phyloP scores from a whole-genome alignment of 1,140 invertebrate genomes.

The Littorina saxatilis region DNA sequence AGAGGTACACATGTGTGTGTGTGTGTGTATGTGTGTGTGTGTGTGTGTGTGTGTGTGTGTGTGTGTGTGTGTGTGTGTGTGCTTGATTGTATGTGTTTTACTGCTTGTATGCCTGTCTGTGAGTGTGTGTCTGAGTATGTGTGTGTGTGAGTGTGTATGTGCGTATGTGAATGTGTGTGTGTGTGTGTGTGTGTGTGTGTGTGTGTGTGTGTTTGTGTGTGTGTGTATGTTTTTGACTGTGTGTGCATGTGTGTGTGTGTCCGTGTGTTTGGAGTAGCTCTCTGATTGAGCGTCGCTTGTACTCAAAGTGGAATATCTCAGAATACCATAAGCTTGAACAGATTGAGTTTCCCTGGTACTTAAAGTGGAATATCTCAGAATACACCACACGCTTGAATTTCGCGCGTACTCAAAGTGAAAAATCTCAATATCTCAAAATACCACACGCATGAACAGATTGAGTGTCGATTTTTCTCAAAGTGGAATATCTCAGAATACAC shows the following conservation, averaged over 20 bases:
- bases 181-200: constrained; percentile 19
- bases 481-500: too few species aligned
- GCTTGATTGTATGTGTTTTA: background rate
- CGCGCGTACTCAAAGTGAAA: too few species aligned
- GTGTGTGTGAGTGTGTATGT: background rate
- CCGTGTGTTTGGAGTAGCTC: background rate
- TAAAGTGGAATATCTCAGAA: too few species aligned
- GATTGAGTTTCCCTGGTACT: too few species aligned
- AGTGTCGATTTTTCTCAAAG: too few species aligned
- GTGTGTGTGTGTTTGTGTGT: constrained; percentile 2
- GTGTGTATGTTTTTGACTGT: background rate
- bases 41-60: background rate
- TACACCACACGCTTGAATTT: too few species aligned
- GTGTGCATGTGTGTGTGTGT: background rate
- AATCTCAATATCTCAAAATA: too few species aligned
- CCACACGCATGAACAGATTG: too few species aligned
- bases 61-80: background rate
- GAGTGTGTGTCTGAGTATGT: background rate
- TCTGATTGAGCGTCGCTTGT: background rate
- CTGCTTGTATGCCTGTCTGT: background rate
- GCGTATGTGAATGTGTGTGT: background rate
- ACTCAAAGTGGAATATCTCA: background rate
- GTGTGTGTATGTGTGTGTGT: constrained; percentile 31
- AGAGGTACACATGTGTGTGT: background rate
- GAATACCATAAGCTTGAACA: background rate